These are phyloP conservation scores for Ataeniobius toweri DNA, from an alignment of 2,797 vertebrate genomes.

Conservation along the genomic window DNA sequence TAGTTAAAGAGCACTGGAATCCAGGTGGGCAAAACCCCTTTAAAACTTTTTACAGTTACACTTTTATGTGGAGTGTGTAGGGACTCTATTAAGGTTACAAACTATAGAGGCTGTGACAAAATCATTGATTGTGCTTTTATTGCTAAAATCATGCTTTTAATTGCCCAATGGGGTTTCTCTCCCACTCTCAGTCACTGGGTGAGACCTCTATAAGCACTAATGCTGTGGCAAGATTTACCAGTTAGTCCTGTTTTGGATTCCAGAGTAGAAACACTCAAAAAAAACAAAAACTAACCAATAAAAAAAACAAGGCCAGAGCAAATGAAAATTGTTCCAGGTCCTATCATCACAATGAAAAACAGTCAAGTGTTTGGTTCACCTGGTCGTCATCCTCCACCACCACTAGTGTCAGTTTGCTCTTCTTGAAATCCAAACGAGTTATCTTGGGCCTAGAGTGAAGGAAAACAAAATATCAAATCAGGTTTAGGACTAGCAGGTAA, in stretches of 20 bases:
- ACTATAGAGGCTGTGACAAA: too few species aligned
- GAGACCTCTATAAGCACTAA: neutral
- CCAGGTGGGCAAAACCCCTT: neutral
- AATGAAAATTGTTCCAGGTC: neutral
- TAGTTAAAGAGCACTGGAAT: neutral
- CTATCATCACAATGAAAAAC: neutral
- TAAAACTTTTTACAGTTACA: too few species aligned
- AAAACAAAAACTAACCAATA: too few species aligned
- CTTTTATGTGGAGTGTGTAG: too few species aligned
- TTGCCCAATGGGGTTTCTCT: neutral
- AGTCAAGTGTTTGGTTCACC: conserved; percentile 70
- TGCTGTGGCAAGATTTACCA: neutral
- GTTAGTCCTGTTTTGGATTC: neutral
- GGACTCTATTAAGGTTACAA: too few species aligned
- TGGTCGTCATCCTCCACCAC: conserved; percentile 98
- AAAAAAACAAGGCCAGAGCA: too few species aligned
- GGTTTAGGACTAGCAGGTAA: neutral
- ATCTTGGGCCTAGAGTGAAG: conserved; percentile 91
- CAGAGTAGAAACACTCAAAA: neutral
- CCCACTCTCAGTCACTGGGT: too few species aligned
- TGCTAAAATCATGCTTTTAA: too few species aligned
- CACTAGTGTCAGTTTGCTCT: conserved; percentile 94
- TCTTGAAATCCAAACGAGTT: conserved; percentile 96
- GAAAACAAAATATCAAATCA: neutral
- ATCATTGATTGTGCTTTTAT: too few species aligned